Conservation (phyloP, 2,888 invertebrate genomes). For the Cephonodes hylas region DNA sequence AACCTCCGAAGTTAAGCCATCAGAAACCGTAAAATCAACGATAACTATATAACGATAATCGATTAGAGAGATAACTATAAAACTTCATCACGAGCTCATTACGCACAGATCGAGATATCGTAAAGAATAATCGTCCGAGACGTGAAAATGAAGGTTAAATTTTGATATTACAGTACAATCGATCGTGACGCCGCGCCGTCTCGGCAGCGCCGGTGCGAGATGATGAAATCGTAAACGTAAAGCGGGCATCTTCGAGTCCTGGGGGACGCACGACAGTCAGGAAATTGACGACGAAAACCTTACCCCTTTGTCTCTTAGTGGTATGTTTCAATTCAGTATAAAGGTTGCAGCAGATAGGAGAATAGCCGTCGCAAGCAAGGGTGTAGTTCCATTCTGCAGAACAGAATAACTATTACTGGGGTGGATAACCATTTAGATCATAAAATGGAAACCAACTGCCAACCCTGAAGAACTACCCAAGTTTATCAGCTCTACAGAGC, state of each 20-base stretch:
- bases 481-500: background rate
- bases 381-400: too few relatives aligned
- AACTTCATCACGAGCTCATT: conserved; percentile 4
- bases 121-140: conserved; percentile 8
- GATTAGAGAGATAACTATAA: conserved; percentile 11
- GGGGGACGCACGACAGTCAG: background rate
- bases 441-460: too few relatives aligned
- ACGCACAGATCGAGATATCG: background rate
- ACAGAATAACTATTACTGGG: too few relatives aligned
- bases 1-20: background rate
- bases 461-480: background rate
- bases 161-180: conserved; percentile 18
- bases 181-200: conserved; percentile 5
- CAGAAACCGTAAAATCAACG: background rate
- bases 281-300: background rate
- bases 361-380: background rate
- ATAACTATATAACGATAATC: conserved; percentile 3
- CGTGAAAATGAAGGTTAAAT: conserved; percentile 10
- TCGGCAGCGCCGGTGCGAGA: background rate
- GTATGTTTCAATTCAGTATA: background rate
- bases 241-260: background rate
- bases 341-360: background rate
- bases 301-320: background rate
- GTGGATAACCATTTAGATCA: too few relatives aligned
- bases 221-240: background rate